Evolutionary conservation across 2,888 invertebrate species (phyloP).

Genomic region (Diploptera punctata): DNA sequence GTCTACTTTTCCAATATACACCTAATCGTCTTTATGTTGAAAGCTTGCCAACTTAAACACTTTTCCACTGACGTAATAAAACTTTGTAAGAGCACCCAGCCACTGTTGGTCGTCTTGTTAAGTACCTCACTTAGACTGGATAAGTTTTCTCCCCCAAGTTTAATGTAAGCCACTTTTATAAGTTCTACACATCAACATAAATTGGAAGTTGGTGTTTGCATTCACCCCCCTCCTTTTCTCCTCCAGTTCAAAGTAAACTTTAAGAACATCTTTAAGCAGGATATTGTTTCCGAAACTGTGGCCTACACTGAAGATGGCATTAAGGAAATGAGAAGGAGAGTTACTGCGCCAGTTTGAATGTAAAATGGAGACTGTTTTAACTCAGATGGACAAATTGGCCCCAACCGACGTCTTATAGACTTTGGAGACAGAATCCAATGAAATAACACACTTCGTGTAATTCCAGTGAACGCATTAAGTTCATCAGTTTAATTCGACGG

Average conservation of each 20-base stretch:
- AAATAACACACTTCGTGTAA: too few relatives aligned
- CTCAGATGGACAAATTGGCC: too few relatives aligned
- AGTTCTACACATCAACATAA: conserved; percentile 6
- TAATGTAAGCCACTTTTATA: conserved; percentile 3
- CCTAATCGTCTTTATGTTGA: neutral
- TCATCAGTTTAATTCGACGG: too few relatives aligned
- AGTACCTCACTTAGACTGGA: neutral
- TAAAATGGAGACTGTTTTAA: too few relatives aligned
- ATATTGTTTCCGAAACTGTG: neutral
- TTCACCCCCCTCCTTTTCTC: neutral
- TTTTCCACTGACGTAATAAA: neutral
- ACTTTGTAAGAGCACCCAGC: neutral
- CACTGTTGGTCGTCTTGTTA: neutral
- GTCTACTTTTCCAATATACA: neutral
- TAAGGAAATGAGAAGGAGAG: neutral
- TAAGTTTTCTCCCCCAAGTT: neutral
- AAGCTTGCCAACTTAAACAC: neutral
- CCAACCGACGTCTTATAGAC: too few relatives aligned
- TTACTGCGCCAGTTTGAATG: too few relatives aligned
- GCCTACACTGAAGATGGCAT: neutral
- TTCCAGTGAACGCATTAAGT: too few relatives aligned
- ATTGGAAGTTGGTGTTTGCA: conserved; percentile 1
- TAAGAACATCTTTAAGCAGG: neutral
- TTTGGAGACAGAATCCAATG: too few relatives aligned
- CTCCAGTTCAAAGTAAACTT: conserved; percentile 6